Base-by-base conservation (phyloP, 2,113 vertebrate genomes). In the Myodes glareolus region DNA sequence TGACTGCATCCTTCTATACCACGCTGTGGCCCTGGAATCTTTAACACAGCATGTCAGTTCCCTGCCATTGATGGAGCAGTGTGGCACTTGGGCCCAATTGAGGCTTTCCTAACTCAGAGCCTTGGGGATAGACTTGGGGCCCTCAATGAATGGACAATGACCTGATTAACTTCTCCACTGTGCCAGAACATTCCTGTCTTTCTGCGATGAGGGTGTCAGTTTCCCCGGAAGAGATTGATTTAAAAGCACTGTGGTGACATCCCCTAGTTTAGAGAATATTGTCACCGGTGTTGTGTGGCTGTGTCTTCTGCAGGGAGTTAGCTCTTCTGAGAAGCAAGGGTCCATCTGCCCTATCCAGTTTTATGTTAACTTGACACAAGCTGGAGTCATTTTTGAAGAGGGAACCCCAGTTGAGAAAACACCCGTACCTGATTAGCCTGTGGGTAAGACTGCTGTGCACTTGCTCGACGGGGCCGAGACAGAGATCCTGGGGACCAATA, bases 171-270 rank as follows among this genome's bases (percentile, higher is more conserved):
- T 88, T 93, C 67, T 47, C 47, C 42, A 55, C 27, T 25, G 42
- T 86, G 84, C 55, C 55, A 65, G 87, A 82, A 85, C 42, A 63
- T 55, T 85, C 68, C 88, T 86, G 90, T 84, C 86, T 94, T 91
- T 94, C 67, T 89, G 36, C 47, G n/a, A 58, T 85, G 29, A 42
- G 65, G 31, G 0, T 65, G 63, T 70, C 78, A 73, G 52, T 31
- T 6, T 88, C 5, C 3, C 73, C 47, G 45, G 47, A 42, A 39
- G 65, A 90, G 72, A 70, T 50, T 86, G 76, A 93, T 21, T 85
- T 84, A 88, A 95, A 75, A 36, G 39, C 39, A 61, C 75, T 7
- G 0, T 5, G 23, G 58, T 75, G 31, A 45, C 70, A 70, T 65
- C 89, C 21, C 19, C 88, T 90, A 31, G 47, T 63, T 84, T 75